Percentiles rank a stretch among this genome's conserved stretches.
Evolutionary conservation across 2,888 invertebrate genomes (phyloP).

Genomic region (Melolontha melolontha): DNA sequence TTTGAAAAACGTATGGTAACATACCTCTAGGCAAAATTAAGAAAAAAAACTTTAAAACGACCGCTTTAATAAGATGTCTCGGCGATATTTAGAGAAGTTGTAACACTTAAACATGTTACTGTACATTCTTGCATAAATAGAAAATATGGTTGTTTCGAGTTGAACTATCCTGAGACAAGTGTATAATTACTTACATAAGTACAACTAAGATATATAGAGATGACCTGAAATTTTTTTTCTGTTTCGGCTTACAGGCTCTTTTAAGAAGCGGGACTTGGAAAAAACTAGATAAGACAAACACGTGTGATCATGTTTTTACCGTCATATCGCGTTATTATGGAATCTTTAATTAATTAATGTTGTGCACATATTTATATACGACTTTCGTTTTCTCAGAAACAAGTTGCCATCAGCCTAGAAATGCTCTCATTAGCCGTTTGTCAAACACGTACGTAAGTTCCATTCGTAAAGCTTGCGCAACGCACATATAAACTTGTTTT

Average conservation of each 20-base stretch:
- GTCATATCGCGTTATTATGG: conserved; percentile 7
- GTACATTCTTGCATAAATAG: not conserved
- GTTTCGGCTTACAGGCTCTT: not conserved
- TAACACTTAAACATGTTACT: conserved; percentile 2
- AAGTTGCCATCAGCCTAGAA: conserved; percentile 10
- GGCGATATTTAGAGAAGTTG: conserved; percentile 4
- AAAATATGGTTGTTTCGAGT: not conserved
- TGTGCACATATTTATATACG: not conserved
- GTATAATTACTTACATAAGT: not conserved
- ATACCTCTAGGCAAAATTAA: conserved; percentile 12
- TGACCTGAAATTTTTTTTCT: not conserved
- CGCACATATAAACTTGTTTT: conserved; percentile 4
- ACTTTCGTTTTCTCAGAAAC: conserved; percentile 4
- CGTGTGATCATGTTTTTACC: not conserved
- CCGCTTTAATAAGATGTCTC: conserved; percentile 26
- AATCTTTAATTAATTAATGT: conserved; percentile 21
- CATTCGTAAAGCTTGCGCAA: conserved; percentile 1
- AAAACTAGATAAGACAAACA: conserved; percentile 11
- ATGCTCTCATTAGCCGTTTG: conserved; percentile 4
- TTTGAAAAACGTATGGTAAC: conserved; percentile 12
- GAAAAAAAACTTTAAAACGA: conserved; percentile 9
- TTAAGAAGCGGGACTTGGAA: not conserved
- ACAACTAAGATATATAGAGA: not conserved
- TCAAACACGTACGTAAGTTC: conserved; percentile 2
- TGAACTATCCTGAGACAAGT: not conserved